Conservation (phyloP, 2,797 vertebrate genomes). For the Melanogrammus aeglefinus region DNA sequence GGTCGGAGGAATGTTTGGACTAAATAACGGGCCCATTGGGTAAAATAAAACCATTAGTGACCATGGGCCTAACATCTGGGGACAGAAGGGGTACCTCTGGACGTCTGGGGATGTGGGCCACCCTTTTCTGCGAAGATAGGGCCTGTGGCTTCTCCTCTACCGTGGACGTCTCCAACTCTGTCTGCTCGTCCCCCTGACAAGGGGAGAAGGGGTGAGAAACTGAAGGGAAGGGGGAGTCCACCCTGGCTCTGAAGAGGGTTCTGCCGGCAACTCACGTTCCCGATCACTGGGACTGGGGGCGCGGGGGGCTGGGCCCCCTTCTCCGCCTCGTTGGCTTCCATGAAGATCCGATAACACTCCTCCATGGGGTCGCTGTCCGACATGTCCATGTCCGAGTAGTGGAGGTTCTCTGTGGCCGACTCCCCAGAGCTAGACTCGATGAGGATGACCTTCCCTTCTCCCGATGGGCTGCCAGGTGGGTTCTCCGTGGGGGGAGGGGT, state of each 20-base stretch:
- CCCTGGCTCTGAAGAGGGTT: neutral
- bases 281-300: neutral
- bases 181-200: conserved; percentile 37
- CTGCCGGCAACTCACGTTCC: neutral
- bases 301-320: conserved; percentile 42
- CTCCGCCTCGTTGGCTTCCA: conserved; percentile 69
- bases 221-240: neutral
- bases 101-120: conserved; percentile 66
- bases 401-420: conserved; percentile 19
- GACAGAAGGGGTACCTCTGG: conserved; percentile 56
- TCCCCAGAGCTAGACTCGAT: conserved; percentile 58
- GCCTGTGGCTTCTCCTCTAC: conserved; percentile 34
- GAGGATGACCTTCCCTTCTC: conserved; percentile 22
- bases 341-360: conserved; percentile 80
- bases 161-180: conserved; percentile 32
- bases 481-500: conserved; percentile 17
- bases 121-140: conserved; percentile 61
- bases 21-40: neutral
- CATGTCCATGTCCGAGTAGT: conserved; percentile 59
- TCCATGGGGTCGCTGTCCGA: conserved; percentile 78
- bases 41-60: neutral
- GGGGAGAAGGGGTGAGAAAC: neutral
- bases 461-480: conserved; percentile 2
- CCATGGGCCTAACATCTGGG: neutral
- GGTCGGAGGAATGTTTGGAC: no score